These are phyloP conservation scores for Amphiprion percula DNA, from an alignment of 2,113 vertebrate genomes.

Conservation along the genomic window DNA sequence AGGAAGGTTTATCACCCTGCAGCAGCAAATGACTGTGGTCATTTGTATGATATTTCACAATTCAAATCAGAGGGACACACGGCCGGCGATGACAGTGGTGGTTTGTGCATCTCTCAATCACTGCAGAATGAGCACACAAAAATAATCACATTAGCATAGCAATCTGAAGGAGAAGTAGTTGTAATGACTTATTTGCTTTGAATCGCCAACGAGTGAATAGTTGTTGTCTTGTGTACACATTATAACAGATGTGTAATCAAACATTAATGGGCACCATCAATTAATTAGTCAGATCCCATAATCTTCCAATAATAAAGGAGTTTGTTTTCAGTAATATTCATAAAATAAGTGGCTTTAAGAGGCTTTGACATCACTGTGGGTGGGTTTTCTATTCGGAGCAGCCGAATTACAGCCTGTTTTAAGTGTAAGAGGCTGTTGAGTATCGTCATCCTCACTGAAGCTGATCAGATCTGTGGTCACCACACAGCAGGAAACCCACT, in stretches of 20 bases:
- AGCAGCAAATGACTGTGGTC: slow-evolving; percentile 52
- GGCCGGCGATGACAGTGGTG: slow-evolving; percentile 53
- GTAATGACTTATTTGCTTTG: slow-evolving; percentile 64
- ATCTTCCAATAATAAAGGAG: slow-evolving; percentile 24
- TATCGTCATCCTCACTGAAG: no score
- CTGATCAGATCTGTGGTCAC: background rate
- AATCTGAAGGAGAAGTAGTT: slow-evolving; percentile 66
- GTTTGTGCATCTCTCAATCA: slow-evolving; percentile 75
- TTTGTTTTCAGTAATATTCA: background rate
- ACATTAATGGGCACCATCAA: slow-evolving; percentile 52
- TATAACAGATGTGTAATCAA: slow-evolving; percentile 59
- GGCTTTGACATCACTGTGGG: background rate
- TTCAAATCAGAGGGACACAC: slow-evolving; percentile 59
- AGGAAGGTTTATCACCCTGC: slow-evolving; percentile 59
- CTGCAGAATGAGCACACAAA: slow-evolving; percentile 66
- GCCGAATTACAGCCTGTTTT: slow-evolving; percentile 8
- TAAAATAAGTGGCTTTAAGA: slow-evolving; percentile 10
- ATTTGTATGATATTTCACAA: slow-evolving; percentile 74
- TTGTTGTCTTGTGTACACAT: slow-evolving; percentile 57
- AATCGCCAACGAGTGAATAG: slow-evolving; percentile 53
- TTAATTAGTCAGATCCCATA: slow-evolving; percentile 55
- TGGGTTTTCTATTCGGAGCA: background rate
- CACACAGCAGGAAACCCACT: slow-evolving; percentile 42
- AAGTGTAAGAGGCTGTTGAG: no score
- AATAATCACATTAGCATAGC: slow-evolving; percentile 78